phyloP scores from a whole-genome alignment of 2,113 vertebrate species.

The Pelecanus crispus region DNA sequence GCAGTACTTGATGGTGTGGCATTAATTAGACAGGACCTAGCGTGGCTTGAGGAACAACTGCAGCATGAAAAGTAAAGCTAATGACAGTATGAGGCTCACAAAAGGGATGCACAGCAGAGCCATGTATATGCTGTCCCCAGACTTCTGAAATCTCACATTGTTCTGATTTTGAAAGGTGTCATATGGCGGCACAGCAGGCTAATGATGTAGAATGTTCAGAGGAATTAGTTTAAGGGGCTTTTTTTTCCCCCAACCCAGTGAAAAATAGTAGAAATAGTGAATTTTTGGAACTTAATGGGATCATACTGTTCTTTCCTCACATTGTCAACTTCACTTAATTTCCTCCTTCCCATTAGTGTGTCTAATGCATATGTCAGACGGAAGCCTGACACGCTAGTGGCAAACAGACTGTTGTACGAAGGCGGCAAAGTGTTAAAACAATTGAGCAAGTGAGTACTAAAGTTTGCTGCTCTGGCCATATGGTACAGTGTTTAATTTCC shows the following conservation, averaged over 20 bases:
- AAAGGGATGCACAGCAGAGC: background rate
- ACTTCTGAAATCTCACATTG: constrained; percentile 48
- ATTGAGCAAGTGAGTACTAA: constrained; percentile 78
- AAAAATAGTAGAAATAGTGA: constrained; percentile 66
- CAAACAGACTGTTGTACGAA: constrained; percentile 78
- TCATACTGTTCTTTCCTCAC: constrained; percentile 75
- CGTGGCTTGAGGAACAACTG: background rate
- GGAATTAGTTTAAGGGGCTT: constrained; percentile 50
- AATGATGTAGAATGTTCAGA: constrained; percentile 61
- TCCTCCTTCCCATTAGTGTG: constrained; percentile 72
- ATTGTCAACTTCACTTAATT: constrained; percentile 75
- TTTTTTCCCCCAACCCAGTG: background rate
- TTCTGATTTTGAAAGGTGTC: constrained; percentile 59
- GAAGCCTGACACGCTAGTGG: constrained; percentile 71
- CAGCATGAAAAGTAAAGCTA: background rate
- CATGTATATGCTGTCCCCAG: background rate
- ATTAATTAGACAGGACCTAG: background rate
- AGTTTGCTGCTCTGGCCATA: constrained; percentile 81
- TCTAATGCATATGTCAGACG: constrained; percentile 76
- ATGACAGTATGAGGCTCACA: background rate
- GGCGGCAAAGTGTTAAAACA: constrained; percentile 84
- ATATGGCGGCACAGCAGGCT: constrained; percentile 69
- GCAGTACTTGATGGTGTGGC: background rate
- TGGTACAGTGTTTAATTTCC: constrained; percentile 84
- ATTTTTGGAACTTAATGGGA: constrained; percentile 73